A percentile compares a stretch with the other conserved stretches of the same genome.
Conservation (phyloP, 2,888 invertebrate species). For the Diadegma fenestrale region DNA sequence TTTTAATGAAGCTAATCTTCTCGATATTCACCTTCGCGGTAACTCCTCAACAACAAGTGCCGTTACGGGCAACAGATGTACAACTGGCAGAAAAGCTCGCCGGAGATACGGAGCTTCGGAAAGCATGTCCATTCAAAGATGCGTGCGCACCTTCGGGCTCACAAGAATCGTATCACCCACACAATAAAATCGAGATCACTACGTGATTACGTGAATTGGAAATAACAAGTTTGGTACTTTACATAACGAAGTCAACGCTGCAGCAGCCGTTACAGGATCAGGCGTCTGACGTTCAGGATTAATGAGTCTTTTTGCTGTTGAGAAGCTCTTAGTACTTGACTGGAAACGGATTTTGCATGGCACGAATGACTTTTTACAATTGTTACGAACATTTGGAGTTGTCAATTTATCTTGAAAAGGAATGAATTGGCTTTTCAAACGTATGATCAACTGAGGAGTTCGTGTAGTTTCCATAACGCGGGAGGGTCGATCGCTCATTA, state of each 20-base stretch:
- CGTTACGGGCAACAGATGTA: constrained; percentile 51
- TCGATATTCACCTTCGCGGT: not conserved
- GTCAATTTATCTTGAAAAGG: not conserved
- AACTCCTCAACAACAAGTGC: constrained; percentile 50
- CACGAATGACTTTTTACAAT: not conserved
- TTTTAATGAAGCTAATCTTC: not conserved
- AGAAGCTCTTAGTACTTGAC: not conserved
- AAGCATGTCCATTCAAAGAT: constrained; percentile 77
- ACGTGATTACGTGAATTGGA: not conserved
- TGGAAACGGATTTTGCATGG: not conserved
- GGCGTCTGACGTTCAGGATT: not conserved
- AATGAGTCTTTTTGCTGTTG: not conserved
- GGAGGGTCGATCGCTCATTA: too few species aligned
- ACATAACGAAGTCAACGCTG: not conserved
- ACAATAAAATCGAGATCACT: not conserved
- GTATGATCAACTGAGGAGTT: not conserved
- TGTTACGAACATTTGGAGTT: not conserved
- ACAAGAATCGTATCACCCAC: constrained; percentile 23
- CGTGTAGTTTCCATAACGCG: too few species aligned
- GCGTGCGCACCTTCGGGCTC: constrained; percentile 74
- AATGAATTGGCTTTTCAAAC: not conserved
- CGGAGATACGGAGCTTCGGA: constrained; percentile 76
- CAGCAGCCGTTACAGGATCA: not conserved
- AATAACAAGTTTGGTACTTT: not conserved
- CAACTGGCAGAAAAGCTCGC: constrained; percentile 46